phyloP scores from a whole-genome alignment of 2,888 invertebrate genomes.

The Acanthococcus lagerstroemiae region DNA sequence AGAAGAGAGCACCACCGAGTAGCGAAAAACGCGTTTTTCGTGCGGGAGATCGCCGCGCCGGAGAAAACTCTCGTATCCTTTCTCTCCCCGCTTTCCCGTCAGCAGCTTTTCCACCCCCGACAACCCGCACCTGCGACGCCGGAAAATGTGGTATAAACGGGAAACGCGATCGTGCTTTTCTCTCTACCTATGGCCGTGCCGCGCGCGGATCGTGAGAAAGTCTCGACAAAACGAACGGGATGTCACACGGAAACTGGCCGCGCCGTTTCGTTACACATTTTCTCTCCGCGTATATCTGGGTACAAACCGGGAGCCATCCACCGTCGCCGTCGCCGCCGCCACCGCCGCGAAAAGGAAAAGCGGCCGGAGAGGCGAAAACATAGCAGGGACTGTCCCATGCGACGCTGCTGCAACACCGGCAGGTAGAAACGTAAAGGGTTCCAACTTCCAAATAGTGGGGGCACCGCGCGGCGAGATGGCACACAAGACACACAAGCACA shows the following conservation, averaged over 20 bases:
- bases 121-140: no score
- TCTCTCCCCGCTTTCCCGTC: no score
- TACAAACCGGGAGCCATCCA: background rate
- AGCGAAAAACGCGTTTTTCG: no score
- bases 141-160: no score
- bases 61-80: no score
- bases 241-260: conserved; percentile 29
- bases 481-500: no score
- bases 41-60: no score
- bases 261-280: background rate
- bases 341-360: background rate
- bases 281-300: background rate
- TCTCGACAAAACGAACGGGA: conserved; percentile 17
- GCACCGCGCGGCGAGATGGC: conserved; percentile 9
- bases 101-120: no score
- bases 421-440: conserved; percentile 26
- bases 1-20: background rate
- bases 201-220: no score
- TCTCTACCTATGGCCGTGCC: no score
- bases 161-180: no score
- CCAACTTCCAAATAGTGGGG: conserved; percentile 11
- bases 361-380: background rate
- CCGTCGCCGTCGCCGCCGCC: background rate
- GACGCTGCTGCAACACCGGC: conserved; percentile 10
- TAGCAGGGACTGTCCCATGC: conserved; percentile 25